These are phyloP conservation scores for Thomomys bottae DNA, from an alignment of 2,113 vertebrate genomes.

Conservation along the genomic window DNA sequence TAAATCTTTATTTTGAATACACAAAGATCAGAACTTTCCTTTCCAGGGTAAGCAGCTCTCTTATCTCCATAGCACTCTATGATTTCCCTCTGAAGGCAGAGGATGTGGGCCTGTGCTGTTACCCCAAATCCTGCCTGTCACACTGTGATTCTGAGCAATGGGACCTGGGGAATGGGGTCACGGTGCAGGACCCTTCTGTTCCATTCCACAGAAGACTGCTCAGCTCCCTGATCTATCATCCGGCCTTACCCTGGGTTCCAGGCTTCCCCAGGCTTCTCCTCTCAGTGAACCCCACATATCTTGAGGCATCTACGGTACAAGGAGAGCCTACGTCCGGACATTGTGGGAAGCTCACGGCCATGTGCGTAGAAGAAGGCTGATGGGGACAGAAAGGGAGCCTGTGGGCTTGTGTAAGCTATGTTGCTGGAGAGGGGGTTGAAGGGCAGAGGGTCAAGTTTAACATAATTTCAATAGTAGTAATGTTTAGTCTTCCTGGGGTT, in stretches of 20 bases:
- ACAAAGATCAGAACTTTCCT: conserved; percentile 43
- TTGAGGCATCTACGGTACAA: too few relatives aligned
- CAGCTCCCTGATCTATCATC: background rate
- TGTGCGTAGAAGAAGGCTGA: accelerated
- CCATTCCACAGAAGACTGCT: background rate
- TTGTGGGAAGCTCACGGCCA: background rate
- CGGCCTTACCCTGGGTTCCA: too few relatives aligned
- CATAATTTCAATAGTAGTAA: background rate
- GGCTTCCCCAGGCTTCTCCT: too few relatives aligned
- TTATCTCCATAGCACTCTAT: background rate
- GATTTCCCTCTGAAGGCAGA: background rate
- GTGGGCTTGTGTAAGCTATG: background rate
- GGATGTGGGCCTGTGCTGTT: background rate
- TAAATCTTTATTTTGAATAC: conserved; percentile 60
- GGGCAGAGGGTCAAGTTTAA: background rate
- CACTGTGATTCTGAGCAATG: background rate
- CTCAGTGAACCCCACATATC: background rate
- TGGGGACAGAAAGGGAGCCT: background rate
- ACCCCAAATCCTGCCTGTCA: background rate
- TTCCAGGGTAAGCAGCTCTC: conserved; percentile 1
- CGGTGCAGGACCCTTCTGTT: background rate
- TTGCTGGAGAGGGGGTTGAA: background rate
- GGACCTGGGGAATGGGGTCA: background rate
- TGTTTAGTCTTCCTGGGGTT: background rate
- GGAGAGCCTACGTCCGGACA: background rate